Percentiles rank a stretch among this genome's conserved stretches.
These are phyloP conservation scores for Stegodyphus mimosarum DNA, from an alignment of 1,140 invertebrate genomes.

Conservation along the genomic window DNA sequence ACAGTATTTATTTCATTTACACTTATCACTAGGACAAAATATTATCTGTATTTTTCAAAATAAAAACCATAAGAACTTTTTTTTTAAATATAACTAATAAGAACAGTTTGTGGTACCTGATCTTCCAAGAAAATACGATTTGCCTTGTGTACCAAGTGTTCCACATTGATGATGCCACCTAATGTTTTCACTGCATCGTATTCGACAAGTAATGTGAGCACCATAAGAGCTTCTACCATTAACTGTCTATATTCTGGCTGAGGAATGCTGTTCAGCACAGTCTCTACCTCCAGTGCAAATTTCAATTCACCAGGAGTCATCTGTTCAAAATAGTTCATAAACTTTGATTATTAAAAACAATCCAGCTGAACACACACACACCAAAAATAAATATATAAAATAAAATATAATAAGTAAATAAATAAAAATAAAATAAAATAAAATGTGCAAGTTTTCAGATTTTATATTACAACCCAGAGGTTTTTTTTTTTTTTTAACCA, in stretches of 20 bases:
- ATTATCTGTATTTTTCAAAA: no score
- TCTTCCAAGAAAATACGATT: slow-evolving; percentile 96
- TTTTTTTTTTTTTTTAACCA: no score
- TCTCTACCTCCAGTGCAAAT: slow-evolving; percentile 97
- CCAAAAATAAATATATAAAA: background rate
- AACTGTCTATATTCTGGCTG: slow-evolving; percentile 98
- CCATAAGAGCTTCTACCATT: slow-evolving; percentile 97
- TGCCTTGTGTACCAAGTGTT: slow-evolving; percentile 92
- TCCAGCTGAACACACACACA: no score
- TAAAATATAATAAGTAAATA: no score
- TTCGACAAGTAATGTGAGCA: slow-evolving; percentile 90
- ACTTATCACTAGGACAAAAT: no score
- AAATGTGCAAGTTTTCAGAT: no score
- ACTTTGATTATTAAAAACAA: background rate
- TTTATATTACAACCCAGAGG: no score
- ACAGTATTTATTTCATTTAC: no score
- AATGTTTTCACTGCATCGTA: slow-evolving; percentile 82
- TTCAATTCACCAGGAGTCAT: slow-evolving; percentile 99
- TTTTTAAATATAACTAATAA: no score
- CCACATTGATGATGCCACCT: slow-evolving; percentile 89
- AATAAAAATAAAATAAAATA: background rate
- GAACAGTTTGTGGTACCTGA: slow-evolving; percentile 76
- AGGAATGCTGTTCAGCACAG: slow-evolving; percentile 95
- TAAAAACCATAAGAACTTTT: no score
- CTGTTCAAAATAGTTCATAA: slow-evolving; percentile 65